phyloP scores from a whole-genome alignment of 2,888 invertebrate genomes.

The Cistogaster globosa region DNA sequence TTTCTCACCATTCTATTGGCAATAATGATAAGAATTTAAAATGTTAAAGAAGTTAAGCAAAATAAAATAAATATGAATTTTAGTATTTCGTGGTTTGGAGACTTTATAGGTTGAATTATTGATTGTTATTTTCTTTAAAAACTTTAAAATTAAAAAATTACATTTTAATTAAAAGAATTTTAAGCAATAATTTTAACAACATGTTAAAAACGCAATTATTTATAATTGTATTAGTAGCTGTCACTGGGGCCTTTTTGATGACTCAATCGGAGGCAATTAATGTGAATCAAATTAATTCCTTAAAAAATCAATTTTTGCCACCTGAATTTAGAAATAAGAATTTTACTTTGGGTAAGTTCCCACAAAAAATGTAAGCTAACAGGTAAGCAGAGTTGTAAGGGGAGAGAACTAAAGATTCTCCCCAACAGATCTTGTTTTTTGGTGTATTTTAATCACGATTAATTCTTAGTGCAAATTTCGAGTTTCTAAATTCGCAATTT shows the following conservation, averaged over 20 bases:
- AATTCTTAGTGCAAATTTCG: too few relatives aligned
- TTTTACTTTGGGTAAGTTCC: constrained; percentile 76
- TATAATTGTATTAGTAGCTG: constrained; percentile 72
- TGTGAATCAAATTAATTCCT: constrained; percentile 75
- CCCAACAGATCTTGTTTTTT: too few relatives aligned
- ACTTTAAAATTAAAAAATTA: too few relatives aligned
- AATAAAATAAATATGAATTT: constrained; percentile 1
- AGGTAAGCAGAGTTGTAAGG: too few relatives aligned
- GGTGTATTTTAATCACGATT: too few relatives aligned
- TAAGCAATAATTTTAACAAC: too few relatives aligned
- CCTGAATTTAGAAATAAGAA: constrained; percentile 78
- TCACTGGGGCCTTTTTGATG: constrained; percentile 72
- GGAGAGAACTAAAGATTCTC: too few relatives aligned
- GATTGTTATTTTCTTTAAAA: too few relatives aligned
- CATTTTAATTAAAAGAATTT: too few relatives aligned
- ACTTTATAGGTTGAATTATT: neutral
- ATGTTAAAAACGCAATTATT: constrained; percentile 70
- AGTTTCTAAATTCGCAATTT: too few relatives aligned
- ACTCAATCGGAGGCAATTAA: constrained; percentile 58
- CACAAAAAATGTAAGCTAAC: too few relatives aligned
- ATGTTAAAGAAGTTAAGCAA: constrained; percentile 1
- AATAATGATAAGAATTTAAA: constrained; percentile 42
- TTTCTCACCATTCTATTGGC: constrained; percentile 8
- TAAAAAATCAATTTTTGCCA: constrained; percentile 78
- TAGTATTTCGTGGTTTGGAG: neutral